Evolutionary conservation across 2,888 invertebrate genomes (phyloP), one percentile per base, ranked within the genome.

Genomic region (Hirtodrosophila confusa): DNA sequence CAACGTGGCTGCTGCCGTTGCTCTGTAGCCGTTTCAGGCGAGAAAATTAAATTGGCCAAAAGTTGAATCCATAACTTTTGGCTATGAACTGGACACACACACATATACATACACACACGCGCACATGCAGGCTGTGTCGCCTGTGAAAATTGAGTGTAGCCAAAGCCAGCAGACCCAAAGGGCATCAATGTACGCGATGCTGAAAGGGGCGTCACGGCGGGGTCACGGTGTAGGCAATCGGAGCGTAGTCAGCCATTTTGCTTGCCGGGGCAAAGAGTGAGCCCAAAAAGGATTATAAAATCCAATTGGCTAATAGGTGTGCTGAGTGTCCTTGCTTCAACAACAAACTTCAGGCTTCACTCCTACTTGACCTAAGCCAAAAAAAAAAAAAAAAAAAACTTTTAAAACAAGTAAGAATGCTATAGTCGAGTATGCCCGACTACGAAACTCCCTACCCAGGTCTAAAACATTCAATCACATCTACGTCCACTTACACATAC

Each of bases 11-110:
- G 86, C 79, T 67, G 78, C 51, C 78, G 67, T 65, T 47, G 71
- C 76, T 67, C 70, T 77, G 88, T 82, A 78, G 89, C 86, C 79
- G 88, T 85, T 89, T 88, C 90, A 87, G 89, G 89, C 89, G 89
- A 89, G 89, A 89, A 89, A 90, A 89, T 89, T 90, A 89, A 89
- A 89, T 89, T 89, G 88, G 89, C 90, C 88, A 90, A 89, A 89
- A 86, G 88, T 89, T 86, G 86, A 86, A 85, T 85, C 85, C 89
- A 85, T 85, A 85, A 85, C 85, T 85, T 85, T 80, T 88, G 78
- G 76, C 80, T 82, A 85, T 85, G 65, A 73, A 72, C 87, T 63
- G 79, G 63, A 75, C 69, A 74, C 69, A 74, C 62, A 87, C 76
- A 45, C 60, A 24, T 44, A 23, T 40, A 31, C 29, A 24, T 43